These are phyloP conservation scores for Rhyacophila brunnea DNA, from an alignment of 1,140 invertebrate species.

Conservation along the genomic window DNA sequence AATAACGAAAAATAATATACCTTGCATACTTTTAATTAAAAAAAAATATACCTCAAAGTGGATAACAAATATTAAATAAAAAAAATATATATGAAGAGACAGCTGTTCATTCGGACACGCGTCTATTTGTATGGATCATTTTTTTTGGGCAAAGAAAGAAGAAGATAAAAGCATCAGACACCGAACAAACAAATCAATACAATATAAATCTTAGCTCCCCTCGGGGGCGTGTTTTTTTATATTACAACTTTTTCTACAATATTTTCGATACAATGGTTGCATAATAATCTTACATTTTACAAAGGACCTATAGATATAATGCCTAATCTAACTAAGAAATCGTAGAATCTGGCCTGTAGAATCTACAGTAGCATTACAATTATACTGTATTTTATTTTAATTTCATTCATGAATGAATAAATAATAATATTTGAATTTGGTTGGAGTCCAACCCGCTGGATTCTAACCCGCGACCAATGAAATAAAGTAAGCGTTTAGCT, in stretches of 20 bases:
- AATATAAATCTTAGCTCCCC: conserved; percentile 20
- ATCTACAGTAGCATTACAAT: no score
- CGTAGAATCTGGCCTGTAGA: not conserved
- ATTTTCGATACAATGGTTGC: conserved; percentile 20
- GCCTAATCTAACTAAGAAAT: conserved; percentile 25
- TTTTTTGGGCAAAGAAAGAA: conserved; percentile 5
- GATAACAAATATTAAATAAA: conserved; percentile 6
- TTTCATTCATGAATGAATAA: no score
- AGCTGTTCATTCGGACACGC: conserved; percentile 32
- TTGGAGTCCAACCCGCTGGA: no score
- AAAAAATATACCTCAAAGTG: not conserved
- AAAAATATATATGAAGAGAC: no score
- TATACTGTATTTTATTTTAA: no score
- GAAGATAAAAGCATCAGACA: conserved; percentile 12
- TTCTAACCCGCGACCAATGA: no score
- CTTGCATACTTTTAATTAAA: no score
- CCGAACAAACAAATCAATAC: conserved; percentile 9
- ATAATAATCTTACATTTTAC: conserved; percentile 23
- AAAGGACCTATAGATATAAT: conserved; percentile 25
- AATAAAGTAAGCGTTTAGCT: no score
- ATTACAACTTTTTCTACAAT: conserved; percentile 2
- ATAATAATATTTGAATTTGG: no score
- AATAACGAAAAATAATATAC: no score
- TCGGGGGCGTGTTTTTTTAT: conserved; percentile 23
- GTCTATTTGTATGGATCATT: conserved; percentile 5